These are phyloP conservation scores for Invenusta paracnida DNA, from an alignment of 2,888 invertebrate genomes.

Conservation along the genomic window DNA sequence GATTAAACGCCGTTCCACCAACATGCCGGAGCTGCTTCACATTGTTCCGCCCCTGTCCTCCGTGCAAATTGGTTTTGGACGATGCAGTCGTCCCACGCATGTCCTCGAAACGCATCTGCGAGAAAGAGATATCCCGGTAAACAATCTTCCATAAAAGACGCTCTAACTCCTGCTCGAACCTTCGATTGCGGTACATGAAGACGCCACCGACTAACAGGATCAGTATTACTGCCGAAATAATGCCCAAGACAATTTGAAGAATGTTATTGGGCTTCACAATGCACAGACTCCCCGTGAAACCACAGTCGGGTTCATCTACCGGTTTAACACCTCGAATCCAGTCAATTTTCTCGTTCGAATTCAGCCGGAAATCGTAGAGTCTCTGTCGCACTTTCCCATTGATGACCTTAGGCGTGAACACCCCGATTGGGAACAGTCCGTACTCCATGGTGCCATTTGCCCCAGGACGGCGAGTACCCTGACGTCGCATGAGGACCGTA, in stretches of 20 bases:
- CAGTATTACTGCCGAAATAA: neutral
- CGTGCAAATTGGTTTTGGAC: neutral
- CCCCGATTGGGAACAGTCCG: neutral
- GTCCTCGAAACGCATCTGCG: neutral
- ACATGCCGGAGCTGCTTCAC: neutral
- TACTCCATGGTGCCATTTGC: neutral
- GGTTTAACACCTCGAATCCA: constrained; percentile 21
- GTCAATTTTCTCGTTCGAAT: constrained; percentile 22
- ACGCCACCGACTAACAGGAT: neutral
- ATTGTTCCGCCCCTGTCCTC: neutral
- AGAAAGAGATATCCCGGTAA: neutral
- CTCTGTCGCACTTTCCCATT: neutral
- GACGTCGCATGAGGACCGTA: neutral
- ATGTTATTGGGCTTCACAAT: neutral
- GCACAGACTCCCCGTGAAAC: constrained; percentile 28
- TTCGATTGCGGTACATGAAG: constrained; percentile 5
- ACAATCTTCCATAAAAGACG: constrained; percentile 36
- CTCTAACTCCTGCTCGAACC: constrained; percentile 34
- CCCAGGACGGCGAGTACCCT: neutral
- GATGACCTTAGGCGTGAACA: neutral
- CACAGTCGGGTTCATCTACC: constrained; percentile 28
- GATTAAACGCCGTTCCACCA: neutral
- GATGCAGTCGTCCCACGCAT: neutral
- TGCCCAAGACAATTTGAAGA: neutral
- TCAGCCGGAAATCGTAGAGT: constrained; percentile 4